Percentiles rank a stretch among this genome's conserved stretches.
phyloP scores from a whole-genome alignment of 1,140 invertebrate species.

The Eulimnadia texana region DNA sequence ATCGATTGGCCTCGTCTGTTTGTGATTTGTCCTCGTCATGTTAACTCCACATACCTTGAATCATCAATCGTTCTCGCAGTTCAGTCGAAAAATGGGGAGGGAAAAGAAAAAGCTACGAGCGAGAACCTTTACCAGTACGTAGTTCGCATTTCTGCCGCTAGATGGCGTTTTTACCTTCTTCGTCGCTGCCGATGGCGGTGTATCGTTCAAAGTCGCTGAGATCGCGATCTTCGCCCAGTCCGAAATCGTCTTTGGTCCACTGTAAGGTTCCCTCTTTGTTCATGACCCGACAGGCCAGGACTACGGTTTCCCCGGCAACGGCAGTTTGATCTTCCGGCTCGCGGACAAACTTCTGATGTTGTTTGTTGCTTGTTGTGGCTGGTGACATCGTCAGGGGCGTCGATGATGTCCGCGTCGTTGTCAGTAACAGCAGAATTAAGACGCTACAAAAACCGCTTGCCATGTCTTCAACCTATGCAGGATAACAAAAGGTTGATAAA shows the following conservation, averaged over 20 bases:
- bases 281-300: slow-evolving; percentile 70
- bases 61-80: too few relatives aligned
- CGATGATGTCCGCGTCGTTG: background rate
- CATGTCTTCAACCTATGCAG: too few relatives aligned
- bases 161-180: slow-evolving; percentile 71
- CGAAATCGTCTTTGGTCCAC: slow-evolving; percentile 91
- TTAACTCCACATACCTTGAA: too few relatives aligned
- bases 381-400: background rate
- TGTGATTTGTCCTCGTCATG: too few relatives aligned
- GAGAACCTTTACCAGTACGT: too few relatives aligned
- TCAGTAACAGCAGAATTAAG: too few relatives aligned
- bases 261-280: slow-evolving; percentile 70
- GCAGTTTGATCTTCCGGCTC: slow-evolving; percentile 61
- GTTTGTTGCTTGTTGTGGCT: background rate
- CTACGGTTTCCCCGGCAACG: slow-evolving; percentile 63
- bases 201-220: slow-evolving; percentile 80
- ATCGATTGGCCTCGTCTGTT: too few relatives aligned
- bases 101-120: too few relatives aligned
- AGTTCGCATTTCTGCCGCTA: too few relatives aligned
- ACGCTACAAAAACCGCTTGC: too few relatives aligned
- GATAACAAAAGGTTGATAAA: too few relatives aligned
- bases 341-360: slow-evolving; percentile 14
- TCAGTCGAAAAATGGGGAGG: too few relatives aligned
- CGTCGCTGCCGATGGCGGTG: slow-evolving; percentile 80
- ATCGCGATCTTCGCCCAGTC: slow-evolving; percentile 70